Conservation (phyloP, 23 tunicate species). For the Trididemnum clinides region DNA sequence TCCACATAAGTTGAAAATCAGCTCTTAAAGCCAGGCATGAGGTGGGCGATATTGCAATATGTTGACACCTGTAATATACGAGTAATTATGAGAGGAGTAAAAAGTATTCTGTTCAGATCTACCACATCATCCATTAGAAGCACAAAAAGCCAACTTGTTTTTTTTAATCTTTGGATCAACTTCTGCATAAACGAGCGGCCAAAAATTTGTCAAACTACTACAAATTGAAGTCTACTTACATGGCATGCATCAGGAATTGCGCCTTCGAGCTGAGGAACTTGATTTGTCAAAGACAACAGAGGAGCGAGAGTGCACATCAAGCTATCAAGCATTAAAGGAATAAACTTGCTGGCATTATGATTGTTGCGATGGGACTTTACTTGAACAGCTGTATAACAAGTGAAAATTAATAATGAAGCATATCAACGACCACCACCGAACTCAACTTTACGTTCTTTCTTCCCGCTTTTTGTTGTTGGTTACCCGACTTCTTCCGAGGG, state of each 20-base stretch:
- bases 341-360: neutral
- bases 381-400: neutral
- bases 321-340: slow-evolving; percentile 59
- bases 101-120: neutral
- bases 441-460: neutral
- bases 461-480: too few species aligned
- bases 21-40: slow-evolving; percentile 79
- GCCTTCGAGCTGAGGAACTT: slow-evolving; percentile 64
- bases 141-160: neutral
- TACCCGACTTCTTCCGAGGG: too few species aligned
- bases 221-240: slow-evolving; percentile 20
- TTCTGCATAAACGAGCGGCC: too few species aligned
- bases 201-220: neutral
- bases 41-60: slow-evolving; percentile 64
- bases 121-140: neutral
- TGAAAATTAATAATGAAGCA: neutral
- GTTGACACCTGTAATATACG: slow-evolving; percentile 39
- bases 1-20: too few species aligned
- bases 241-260: slow-evolving; percentile 38
- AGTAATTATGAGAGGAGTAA: neutral
- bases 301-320: slow-evolving; percentile 71
- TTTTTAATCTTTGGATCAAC: too few species aligned
- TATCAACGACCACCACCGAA: neutral
- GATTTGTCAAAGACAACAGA: slow-evolving; percentile 56
- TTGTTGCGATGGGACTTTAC: neutral